Base-by-base conservation (phyloP, 2,797 vertebrate species). In the Cyclura pinguis region DNA sequence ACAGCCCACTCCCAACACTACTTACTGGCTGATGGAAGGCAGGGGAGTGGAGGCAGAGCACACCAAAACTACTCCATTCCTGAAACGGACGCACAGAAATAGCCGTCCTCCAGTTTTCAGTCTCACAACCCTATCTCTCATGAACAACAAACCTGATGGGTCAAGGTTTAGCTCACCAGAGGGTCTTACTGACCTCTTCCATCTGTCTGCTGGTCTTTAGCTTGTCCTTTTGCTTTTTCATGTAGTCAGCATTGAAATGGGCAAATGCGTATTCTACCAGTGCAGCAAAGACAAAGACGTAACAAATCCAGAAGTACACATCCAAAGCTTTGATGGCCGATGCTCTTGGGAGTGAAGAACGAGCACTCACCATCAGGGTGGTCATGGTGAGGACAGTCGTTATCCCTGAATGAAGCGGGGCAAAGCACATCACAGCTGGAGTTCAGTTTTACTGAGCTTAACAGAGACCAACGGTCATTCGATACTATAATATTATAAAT, bases 301-400 rank as follows among this genome's bases (percentile, higher is more conserved):
- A 99, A 92, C 99, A 99, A 96, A 99, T 99, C 98, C 99, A 99
- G 98, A 99, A 99, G 97, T 99, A 99, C 88, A 99, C 99, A 0
- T 99, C 99, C 88, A 99, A 94, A 0, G 99, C 99, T 95, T 99
- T 99, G 96, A 99, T 99, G 95, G 99, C 98, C 0, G 99, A 99
- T 0, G 99, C 99, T 88, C 99, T 97, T 0, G 99, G 99, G 52
- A 99, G 97, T 0, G 99, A 99, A 14, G 99, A 99, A 59, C 99
- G 98, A 59, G 99, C 99, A 0, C 99, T 99, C 85, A 99, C 98
- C 99, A 99, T 99, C 96, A 99, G 96, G 0, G 99, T 99, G 32
- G 99, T 99, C 99, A 99, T 99, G 42, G 99, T 99, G 67, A 99
- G 98, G 76, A 99, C 99, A 0, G 99, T 99, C 1, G 99, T 99